Conservation (phyloP, 92 coral and sea anemone genomes). For the Bergia sp. region DNA sequence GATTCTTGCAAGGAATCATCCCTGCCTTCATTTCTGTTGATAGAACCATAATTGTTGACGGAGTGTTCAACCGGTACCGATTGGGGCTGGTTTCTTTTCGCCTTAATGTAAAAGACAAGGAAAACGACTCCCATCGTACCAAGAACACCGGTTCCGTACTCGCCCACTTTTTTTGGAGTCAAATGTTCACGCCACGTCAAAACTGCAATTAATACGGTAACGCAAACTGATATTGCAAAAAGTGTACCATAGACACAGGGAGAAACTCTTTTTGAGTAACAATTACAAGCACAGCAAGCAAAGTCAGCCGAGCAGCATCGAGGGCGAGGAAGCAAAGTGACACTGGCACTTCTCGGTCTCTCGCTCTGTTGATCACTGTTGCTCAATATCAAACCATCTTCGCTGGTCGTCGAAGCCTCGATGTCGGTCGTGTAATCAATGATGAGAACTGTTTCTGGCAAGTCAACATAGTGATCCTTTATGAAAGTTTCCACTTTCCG, state of each 20-base stretch:
- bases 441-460: slow-evolving; percentile 25
- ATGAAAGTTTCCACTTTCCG: slow-evolving; percentile 59
- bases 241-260: slow-evolving; percentile 42
- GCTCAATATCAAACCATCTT: slow-evolving; percentile 1
- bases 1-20: not conserved
- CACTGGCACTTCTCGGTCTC: not conserved
- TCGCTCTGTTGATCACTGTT: not conserved
- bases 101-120: slow-evolving; percentile 2
- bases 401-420: slow-evolving; percentile 42
- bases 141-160: slow-evolving; percentile 32
- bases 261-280: slow-evolving; percentile 53
- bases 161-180: slow-evolving; percentile 51
- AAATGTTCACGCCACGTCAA: slow-evolving; percentile 61
- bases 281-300: slow-evolving; percentile 60
- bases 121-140: slow-evolving; percentile 5
- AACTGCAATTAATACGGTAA: slow-evolving; percentile 25
- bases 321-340: not conserved
- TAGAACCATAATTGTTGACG: slow-evolving; percentile 1
- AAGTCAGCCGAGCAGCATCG: slow-evolving; percentile 14
- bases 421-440: slow-evolving; percentile 18
- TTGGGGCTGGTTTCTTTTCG: not conserved
- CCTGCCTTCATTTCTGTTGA: not conserved
- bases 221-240: not conserved
- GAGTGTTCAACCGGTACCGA: not conserved
- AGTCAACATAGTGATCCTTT: slow-evolving; percentile 43